Base-by-base conservation (phyloP, 2,888 invertebrate species). In the Drosophila affinis region DNA sequence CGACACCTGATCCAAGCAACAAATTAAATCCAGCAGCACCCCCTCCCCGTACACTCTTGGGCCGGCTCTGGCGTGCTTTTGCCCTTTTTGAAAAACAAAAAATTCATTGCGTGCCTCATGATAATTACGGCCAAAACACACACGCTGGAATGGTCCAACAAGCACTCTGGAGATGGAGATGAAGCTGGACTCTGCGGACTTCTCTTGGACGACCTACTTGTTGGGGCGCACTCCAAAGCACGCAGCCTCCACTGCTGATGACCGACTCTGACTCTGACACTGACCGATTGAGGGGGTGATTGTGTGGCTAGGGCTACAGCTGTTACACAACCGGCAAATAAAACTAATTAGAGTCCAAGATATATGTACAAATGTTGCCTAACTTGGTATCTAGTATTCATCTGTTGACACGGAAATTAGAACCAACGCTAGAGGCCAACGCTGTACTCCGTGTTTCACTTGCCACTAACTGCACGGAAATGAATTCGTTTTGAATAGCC, bases 21-120 rank as follows among this genome's bases (percentile, higher is more conserved):
- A 82, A 82, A 85, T 75, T 48, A 64, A 64, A 76, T 81, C 68
- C 71, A 63, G 71, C 72, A 54, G 64, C 21, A 3, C 4, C 24
- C 24, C 2, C 68, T 5, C 68, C 75, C 77, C 71, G 14, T 32
- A 10, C 21, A 55, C 32, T 24, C 32, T 53, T 52, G 45, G 46
- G 12, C 32, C n/a, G n/a, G 10, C 18, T 32, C 48, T 56, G n/a
- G n/a, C 21, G 24, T 49, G 51, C 57, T 56, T 53, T 51, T 4
- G 29, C 27, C 24, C 18, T 39, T 63, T 64, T 57, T 56, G 7
- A 46, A 46, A 10, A 60, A 60, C 12, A 29, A 9, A 32, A 9
- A 32, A 32, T 10, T 54, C 65, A 61, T 83, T 83, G 88, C 88
- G 88, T 88, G 82, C 64, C 60, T 32, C 53, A 51, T 44, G 69